Evolutionary conservation across 2,113 vertebrate genomes (phyloP), one percentile per base, ranked within the genome.

Genomic region (Nothocercus julius): DNA sequence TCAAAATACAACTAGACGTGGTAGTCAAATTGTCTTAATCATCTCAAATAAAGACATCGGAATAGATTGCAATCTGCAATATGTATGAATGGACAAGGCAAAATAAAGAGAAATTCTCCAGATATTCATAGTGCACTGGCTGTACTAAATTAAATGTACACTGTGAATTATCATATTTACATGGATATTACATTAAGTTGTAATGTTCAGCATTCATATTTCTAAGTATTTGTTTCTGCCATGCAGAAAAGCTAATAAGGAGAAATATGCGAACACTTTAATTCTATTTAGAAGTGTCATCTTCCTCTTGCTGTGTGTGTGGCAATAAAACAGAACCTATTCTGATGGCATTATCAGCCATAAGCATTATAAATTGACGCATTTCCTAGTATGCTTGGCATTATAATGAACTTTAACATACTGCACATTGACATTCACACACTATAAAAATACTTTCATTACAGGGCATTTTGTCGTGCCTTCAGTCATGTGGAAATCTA

Each of bases 391-490:
- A 67, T 2, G 1, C 11, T 82, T 5, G n/a, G 22, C 49, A 75
- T 91, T 84, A 58, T 64, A 90, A 90, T 92, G 64, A 89, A 85
- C 38, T 77, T 89, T 63, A 84, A 63, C 28, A 75, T 67, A 54
- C 42, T 68, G 30, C n/a, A 70, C 19, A 88, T 79, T 84, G 42
- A 70, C 64, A 88, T 93, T 92, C 69, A 87, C 63, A 22, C 9
- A 28, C 34, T 72, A 63, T 90, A 86, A 94, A 90, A 90, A 85
- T 51, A 30, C 16, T 79, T 94, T 80, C n/a, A 94, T 96, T 94
- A 81, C 53, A 83, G 47, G 56, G 68, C 12, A 81, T 72, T 89
- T 84, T 85, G 30, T 42, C 87, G 34, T 85, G 51, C 78, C 69
- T 87, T 93, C 85, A 94, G 70, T 93, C 63, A 92, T 49, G 18